Conservation (phyloP, 2,888 invertebrate genomes). For the Hybos culiciformis region DNA sequence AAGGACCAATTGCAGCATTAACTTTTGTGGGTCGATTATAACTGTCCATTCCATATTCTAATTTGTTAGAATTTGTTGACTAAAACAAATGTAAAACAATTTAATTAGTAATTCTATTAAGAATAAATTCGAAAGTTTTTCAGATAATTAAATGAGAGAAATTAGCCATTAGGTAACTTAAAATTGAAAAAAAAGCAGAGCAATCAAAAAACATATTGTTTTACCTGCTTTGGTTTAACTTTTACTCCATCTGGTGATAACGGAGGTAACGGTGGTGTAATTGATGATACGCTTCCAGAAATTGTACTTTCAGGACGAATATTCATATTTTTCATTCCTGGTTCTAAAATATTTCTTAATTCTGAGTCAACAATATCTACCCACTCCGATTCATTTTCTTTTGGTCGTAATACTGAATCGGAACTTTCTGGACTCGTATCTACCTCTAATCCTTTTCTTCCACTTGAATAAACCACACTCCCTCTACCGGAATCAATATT, state of each 20-base stretch:
- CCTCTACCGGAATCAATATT: constrained; percentile 68
- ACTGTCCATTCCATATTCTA: constrained; percentile 40
- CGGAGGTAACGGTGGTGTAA: constrained; percentile 66
- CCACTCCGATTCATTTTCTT: constrained; percentile 59
- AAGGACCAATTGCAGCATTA: constrained; percentile 23
- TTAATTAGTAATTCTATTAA: background rate
- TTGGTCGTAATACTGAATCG: constrained; percentile 34
- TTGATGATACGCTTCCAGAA: constrained; percentile 53
- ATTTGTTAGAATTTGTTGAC: constrained; percentile 27
- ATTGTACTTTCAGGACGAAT: constrained; percentile 47
- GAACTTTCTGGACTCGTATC: constrained; percentile 46
- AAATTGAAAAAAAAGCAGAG: background rate
- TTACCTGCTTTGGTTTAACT: constrained; percentile 12
- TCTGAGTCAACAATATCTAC: constrained; percentile 70
- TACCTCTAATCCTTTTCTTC: constrained; percentile 41
- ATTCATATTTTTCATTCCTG: constrained; percentile 50
- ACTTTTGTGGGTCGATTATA: constrained; percentile 34
- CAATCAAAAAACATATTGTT: background rate
- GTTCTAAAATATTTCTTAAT: constrained; percentile 61
- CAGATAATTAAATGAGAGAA: too few relatives aligned
- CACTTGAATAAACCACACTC: constrained; percentile 68
- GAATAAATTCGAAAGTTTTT: too few relatives aligned
- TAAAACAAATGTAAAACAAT: too few relatives aligned
- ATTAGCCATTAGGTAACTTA: too few relatives aligned
- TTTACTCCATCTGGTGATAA: constrained; percentile 50